These are phyloP conservation scores for Poecilia latipinna DNA, from an alignment of 2,113 vertebrate genomes.

Conservation along the genomic window DNA sequence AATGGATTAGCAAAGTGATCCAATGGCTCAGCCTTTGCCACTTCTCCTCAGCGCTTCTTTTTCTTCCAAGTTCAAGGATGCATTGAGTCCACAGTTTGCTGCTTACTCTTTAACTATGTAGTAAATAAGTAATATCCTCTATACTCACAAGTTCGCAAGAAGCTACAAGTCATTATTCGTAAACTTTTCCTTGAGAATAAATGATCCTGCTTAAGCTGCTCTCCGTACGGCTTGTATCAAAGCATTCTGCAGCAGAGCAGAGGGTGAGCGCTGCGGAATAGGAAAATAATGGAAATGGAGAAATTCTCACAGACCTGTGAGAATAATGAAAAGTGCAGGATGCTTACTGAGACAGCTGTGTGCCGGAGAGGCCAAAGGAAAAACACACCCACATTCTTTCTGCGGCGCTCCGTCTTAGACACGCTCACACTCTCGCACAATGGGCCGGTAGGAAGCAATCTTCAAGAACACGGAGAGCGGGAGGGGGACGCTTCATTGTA, in stretches of 20 bases:
- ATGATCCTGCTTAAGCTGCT: constrained; percentile 20
- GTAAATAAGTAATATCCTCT: not conserved
- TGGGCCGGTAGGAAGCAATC: constrained; percentile 48
- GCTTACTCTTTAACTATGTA: not conserved
- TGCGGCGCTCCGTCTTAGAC: not conserved
- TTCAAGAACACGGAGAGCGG: constrained; percentile 44
- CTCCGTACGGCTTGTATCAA: constrained; percentile 32
- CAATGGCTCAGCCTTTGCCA: not conserved
- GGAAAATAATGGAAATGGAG: constrained; percentile 53
- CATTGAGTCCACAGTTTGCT: not conserved
- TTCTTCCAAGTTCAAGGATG: constrained; percentile 4
- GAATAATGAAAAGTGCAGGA: constrained; percentile 48
- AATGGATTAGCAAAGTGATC: constrained; percentile 12
- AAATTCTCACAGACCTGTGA: constrained; percentile 45
- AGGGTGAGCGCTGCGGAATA: constrained; percentile 44
- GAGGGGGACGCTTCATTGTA: constrained; percentile 29
- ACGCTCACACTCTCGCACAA: constrained; percentile 5
- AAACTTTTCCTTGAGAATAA: constrained; percentile 21
- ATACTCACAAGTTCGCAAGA: constrained; percentile 7
- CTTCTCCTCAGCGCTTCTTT: not conserved
- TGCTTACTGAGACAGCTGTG: constrained; percentile 51
- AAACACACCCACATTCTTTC: constrained; percentile 33
- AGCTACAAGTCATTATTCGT: constrained; percentile 5
- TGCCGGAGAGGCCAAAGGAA: constrained; percentile 29
- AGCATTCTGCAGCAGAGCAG: constrained; percentile 45